Evolutionary conservation across 92 coral and sea anemone species (phyloP).

Genomic region (Epizoanthus rinbou): DNA sequence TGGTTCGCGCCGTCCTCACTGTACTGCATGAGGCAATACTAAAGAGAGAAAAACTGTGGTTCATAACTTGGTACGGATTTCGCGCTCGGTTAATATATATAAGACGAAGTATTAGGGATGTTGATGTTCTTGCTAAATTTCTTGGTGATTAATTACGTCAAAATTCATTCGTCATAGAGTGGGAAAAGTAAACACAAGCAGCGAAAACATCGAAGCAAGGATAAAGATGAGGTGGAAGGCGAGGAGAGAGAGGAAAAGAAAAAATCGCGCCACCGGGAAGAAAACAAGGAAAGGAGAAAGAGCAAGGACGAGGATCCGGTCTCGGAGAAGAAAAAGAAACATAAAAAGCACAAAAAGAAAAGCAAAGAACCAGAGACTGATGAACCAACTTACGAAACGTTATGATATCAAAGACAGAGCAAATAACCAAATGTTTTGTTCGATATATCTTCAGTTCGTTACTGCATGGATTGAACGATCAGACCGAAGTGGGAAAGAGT

Average conservation of each 20-base stretch:
- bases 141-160: background rate
- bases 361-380: constrained; percentile 41
- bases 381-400: constrained; percentile 68
- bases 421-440: background rate
- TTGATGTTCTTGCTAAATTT: background rate
- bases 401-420: constrained; percentile 39
- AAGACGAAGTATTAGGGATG: background rate
- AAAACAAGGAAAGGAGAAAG: constrained; percentile 65
- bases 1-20: no score
- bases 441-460: background rate
- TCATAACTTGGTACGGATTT: background rate
- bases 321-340: constrained; percentile 74
- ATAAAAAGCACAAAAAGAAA: constrained; percentile 72
- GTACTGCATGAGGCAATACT: no score
- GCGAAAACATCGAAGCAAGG: constrained; percentile 69
- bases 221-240: constrained; percentile 58
- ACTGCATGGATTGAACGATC: no score
- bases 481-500: no score
- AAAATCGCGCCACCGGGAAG: constrained; percentile 77
- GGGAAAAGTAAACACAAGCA: constrained; percentile 78
- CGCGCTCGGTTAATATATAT: background rate
- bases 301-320: constrained; percentile 71
- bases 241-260: constrained; percentile 63
- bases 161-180: constrained; percentile 46
- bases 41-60: no score